Percentiles rank a stretch among this genome's conserved stretches.
Conservation (phyloP, 2,113 vertebrate species). For the Chlorodrepanis virens region DNA sequence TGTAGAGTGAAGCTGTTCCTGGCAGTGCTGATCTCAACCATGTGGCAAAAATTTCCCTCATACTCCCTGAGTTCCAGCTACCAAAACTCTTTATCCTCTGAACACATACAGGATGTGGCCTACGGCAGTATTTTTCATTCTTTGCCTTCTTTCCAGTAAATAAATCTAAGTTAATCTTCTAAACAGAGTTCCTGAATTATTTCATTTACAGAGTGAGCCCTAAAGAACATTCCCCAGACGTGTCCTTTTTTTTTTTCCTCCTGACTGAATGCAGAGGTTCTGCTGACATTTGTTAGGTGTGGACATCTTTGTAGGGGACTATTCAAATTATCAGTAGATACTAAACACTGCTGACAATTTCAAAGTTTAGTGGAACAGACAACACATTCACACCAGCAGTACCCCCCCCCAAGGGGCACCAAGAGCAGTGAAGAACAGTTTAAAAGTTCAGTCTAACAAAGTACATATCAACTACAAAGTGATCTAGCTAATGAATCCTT, state of each 20-base stretch:
- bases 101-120: background rate
- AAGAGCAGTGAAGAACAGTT: background rate
- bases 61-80: background rate
- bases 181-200: background rate
- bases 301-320: background rate
- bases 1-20: background rate
- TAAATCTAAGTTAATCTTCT: background rate
- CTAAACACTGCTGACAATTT: background rate
- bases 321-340: background rate
- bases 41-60: background rate
- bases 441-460: background rate
- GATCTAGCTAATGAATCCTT: background rate
- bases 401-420: background rate
- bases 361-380: background rate
- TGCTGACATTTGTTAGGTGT: background rate
- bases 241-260: background rate
- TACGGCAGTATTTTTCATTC: background rate
- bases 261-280: background rate
- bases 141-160: background rate
- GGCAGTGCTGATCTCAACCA: background rate
- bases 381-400: background rate
- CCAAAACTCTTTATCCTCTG: background rate
- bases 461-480: background rate
- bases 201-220: background rate
- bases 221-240: background rate